A percentile compares a stretch with the other conserved stretches of the same genome.
Evolutionary conservation across 2,113 vertebrate species (phyloP).

Genomic region (Cichladusa arquata): DNA sequence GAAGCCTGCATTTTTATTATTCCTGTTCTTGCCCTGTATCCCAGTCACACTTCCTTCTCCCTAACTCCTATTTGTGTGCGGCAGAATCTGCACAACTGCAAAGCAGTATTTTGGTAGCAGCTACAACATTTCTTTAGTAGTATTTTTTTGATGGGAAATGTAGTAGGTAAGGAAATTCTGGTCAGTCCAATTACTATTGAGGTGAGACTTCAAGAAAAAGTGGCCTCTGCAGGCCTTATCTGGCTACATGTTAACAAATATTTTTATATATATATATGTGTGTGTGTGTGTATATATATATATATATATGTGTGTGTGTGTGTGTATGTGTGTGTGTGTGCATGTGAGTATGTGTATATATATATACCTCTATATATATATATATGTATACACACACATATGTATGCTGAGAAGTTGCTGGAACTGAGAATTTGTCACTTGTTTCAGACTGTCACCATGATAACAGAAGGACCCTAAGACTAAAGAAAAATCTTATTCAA

Average conservation of each 20-base stretch:
- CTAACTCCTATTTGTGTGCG: neutral
- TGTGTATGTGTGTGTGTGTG: neutral
- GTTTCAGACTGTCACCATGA: neutral
- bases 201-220: neutral
- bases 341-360: too few species aligned
- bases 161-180: neutral
- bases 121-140: neutral
- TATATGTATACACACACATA: fast-evolving
- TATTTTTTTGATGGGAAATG: neutral
- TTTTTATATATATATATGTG: too few species aligned
- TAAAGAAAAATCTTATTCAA: neutral
- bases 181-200: neutral
- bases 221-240: neutral
- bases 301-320: too few species aligned
- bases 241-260: neutral
- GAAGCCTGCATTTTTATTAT: neutral
- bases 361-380: fast-evolving
- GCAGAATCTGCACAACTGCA: neutral
- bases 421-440: neutral
- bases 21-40: neutral
- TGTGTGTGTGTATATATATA: too few species aligned
- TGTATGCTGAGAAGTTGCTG: neutral
- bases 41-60: neutral
- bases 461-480: neutral
- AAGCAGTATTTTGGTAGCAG: neutral